phyloP scores from a whole-genome alignment of 1,140 invertebrate genomes.

The Lanistes nyassanus region DNA sequence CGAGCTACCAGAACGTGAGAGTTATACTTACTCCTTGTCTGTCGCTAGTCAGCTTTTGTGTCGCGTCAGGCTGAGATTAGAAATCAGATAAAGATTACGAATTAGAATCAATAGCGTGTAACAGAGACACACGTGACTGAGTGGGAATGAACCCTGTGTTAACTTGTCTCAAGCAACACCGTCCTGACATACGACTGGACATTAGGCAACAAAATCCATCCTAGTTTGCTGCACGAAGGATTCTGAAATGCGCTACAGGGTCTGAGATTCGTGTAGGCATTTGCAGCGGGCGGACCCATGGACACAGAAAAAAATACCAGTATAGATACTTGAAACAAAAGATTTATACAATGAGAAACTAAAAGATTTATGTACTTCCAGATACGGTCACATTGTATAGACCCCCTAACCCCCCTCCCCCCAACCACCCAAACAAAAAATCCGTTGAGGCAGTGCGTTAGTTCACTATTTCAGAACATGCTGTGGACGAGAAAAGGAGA shows the following conservation, averaged over 20 bases:
- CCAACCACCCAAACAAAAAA: too few relatives aligned
- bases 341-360: neutral
- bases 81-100: too few relatives aligned
- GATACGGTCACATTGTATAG: neutral
- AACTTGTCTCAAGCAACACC: too few relatives aligned
- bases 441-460: neutral
- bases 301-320: neutral
- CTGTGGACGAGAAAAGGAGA: conserved; percentile 8
- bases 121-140: neutral
- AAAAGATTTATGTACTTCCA: neutral
- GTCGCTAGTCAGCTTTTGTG: neutral
- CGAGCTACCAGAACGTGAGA: conserved; percentile 9
- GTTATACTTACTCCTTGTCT: neutral
- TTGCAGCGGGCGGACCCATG: too few relatives aligned
- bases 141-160: too few relatives aligned
- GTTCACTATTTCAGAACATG: neutral
- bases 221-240: too few relatives aligned
- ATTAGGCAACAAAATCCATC: too few relatives aligned
- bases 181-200: too few relatives aligned
- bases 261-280: too few relatives aligned
- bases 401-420: neutral
- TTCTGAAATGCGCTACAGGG: too few relatives aligned
- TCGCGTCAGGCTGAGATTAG: too few relatives aligned
- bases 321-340: neutral
- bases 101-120: too few relatives aligned